Percentiles rank a stretch among this genome's conserved stretches.
These are phyloP conservation scores for Sturmia bella DNA, from an alignment of 2,888 invertebrate genomes.

Conservation along the genomic window DNA sequence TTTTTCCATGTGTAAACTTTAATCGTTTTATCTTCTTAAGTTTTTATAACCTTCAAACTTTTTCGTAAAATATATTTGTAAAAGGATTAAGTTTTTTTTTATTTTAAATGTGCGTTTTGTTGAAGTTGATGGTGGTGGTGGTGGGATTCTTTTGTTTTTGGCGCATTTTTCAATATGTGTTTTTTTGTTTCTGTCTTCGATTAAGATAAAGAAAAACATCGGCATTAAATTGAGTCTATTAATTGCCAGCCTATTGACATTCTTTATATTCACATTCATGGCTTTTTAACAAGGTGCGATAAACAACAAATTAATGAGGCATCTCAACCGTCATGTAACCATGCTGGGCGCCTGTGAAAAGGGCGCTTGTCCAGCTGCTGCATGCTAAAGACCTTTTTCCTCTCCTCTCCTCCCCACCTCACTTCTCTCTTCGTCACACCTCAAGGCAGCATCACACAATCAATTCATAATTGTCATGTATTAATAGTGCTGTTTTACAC, in stretches of 20 bases:
- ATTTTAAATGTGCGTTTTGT: slow-evolving; percentile 10
- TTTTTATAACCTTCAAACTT: slow-evolving; percentile 51
- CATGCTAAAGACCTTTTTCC: background rate
- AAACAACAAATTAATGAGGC: slow-evolving; percentile 80
- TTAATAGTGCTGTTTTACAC: slow-evolving; percentile 81
- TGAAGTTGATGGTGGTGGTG: slow-evolving; percentile 1
- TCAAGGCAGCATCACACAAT: slow-evolving; percentile 5
- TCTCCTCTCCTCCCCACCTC: no score
- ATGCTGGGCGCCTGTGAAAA: slow-evolving; percentile 68
- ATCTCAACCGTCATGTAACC: slow-evolving; percentile 60
- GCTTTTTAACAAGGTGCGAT: slow-evolving; percentile 81
- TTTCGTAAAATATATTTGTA: slow-evolving; percentile 12
- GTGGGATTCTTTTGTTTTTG: slow-evolving; percentile 11
- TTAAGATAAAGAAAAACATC: slow-evolving; percentile 38
- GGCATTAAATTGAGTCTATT: slow-evolving; percentile 67
- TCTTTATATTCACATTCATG: slow-evolving; percentile 74
- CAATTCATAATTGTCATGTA: slow-evolving; percentile 81
- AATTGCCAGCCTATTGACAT: slow-evolving; percentile 70
- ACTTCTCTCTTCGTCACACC: background rate
- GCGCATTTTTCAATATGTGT: slow-evolving; percentile 10
- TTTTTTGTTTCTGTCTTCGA: background rate
- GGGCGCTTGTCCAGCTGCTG: slow-evolving; percentile 39
- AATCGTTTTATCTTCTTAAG: slow-evolving; percentile 30
- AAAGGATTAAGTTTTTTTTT: slow-evolving; percentile 51
- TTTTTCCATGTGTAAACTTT: slow-evolving; percentile 7